Percentiles rank a stretch among this genome's conserved stretches.
Evolutionary conservation across 1,140 invertebrate species (phyloP).

Genomic region (Copidosoma floridanum): DNA sequence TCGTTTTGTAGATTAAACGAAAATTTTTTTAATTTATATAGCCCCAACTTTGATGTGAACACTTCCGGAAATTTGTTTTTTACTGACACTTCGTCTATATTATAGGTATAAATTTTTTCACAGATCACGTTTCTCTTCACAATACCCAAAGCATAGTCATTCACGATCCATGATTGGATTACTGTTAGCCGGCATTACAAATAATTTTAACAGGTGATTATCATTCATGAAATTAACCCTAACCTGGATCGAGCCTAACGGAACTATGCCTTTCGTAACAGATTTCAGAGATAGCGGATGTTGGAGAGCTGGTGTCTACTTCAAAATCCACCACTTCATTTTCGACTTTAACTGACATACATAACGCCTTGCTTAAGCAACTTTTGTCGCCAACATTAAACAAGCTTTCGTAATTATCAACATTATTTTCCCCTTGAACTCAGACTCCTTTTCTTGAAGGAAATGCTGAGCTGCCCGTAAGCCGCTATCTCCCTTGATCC

Average conservation of each 20-base stretch:
- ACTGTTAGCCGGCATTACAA: not conserved
- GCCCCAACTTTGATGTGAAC: not conserved
- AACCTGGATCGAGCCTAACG: not conserved
- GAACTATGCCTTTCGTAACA: no score
- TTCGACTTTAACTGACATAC: no score
- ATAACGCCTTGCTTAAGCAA: no score
- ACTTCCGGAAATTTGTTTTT: no score
- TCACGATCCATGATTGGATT: not conserved
- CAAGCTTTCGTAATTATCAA: no score
- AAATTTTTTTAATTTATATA: not conserved
- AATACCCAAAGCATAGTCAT: not conserved
- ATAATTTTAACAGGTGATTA: not conserved
- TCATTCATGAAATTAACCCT: not conserved
- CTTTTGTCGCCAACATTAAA: no score
- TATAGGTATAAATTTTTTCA: not conserved
- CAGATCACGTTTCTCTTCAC: not conserved
- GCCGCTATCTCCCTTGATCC: slow-evolving; percentile 5
- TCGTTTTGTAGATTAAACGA: slow-evolving; percentile 9
- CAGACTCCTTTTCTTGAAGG: no score
- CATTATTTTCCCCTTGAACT: no score
- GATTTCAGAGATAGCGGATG: no score
- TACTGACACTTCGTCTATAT: no score
- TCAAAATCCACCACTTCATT: no score
- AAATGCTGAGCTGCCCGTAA: slow-evolving; percentile 21
- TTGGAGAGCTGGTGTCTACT: no score